Evolutionary conservation across 2,113 vertebrate species (phyloP).

Genomic region (Fulmarus glacialis): DNA sequence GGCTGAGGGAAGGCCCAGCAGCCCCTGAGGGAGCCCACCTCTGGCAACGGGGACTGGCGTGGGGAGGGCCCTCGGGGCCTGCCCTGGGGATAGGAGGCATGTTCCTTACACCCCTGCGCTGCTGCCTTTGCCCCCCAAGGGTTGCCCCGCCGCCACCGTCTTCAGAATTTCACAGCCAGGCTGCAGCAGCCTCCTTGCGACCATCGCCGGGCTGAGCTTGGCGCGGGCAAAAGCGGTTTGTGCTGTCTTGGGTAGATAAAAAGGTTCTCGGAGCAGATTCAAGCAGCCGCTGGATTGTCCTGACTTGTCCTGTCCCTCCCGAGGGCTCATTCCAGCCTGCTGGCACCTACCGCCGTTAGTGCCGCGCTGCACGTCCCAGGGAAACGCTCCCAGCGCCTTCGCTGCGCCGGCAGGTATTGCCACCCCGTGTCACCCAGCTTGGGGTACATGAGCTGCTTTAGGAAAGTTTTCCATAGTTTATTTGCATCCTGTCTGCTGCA

Average conservation of each 20-base stretch:
- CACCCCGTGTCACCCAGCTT: background rate
- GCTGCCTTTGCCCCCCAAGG: accelerated
- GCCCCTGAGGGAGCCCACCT: background rate
- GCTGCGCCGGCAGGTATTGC: accelerated
- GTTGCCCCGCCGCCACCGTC: accelerated
- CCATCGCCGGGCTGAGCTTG: background rate
- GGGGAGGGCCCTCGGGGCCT: background rate
- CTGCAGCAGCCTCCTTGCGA: accelerated
- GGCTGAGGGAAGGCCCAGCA: background rate
- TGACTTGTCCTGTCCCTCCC: background rate
- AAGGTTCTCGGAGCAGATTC: background rate
- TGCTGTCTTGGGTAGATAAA: background rate
- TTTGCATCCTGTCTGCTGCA: accelerated
- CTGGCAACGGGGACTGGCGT: accelerated
- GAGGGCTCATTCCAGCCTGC: background rate
- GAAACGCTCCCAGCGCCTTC: accelerated
- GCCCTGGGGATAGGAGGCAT: no score
- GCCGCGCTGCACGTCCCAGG: accelerated
- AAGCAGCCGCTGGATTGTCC: background rate
- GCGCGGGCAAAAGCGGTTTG: background rate
- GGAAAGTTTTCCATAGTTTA: background rate
- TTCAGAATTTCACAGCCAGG: background rate
- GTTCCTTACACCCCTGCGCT: background rate
- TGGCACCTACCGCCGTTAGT: background rate
- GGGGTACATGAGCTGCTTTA: accelerated